phyloP scores from a whole-genome alignment of 2,888 invertebrate species.

The Xestobium rufovillosum region DNA sequence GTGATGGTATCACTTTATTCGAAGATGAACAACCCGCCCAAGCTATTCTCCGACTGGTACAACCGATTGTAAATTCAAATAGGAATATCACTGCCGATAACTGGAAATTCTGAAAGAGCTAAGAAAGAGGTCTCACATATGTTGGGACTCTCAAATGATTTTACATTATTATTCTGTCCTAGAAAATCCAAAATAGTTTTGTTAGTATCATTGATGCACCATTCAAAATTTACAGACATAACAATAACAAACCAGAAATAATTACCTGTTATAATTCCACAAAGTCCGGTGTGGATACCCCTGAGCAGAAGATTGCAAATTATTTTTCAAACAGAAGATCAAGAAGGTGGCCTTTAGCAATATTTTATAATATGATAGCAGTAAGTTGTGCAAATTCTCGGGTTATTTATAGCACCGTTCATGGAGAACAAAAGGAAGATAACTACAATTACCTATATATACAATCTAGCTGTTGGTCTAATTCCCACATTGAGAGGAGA shows the following conservation, averaged over 20 bases:
- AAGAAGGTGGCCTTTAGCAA: slow-evolving; percentile 3
- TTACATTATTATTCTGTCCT: not conserved
- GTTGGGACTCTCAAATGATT: not conserved
- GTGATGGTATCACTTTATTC: too few relatives aligned
- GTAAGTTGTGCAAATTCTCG: slow-evolving; percentile 3
- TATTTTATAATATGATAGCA: slow-evolving; percentile 3
- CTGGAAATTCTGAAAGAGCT: too few relatives aligned
- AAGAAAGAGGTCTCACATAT: not conserved
- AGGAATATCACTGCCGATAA: too few relatives aligned
- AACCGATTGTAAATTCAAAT: too few relatives aligned
- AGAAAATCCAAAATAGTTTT: not conserved
- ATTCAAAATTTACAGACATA: not conserved
- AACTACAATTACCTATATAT: slow-evolving; percentile 4
- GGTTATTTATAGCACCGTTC: not conserved
- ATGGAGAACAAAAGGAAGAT: slow-evolving; percentile 3
- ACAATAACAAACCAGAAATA: slow-evolving; percentile 3
- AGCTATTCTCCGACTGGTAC: too few relatives aligned
- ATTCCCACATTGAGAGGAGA: too few relatives aligned
- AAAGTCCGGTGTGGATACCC: slow-evolving; percentile 1
- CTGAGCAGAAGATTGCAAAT: slow-evolving; percentile 3
- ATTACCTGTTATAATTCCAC: slow-evolving; percentile 2
- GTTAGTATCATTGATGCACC: slow-evolving; percentile 3
- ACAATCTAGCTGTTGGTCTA: slow-evolving; percentile 4
- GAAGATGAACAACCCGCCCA: too few relatives aligned
- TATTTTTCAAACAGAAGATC: slow-evolving; percentile 3